Conservation (phyloP, 2,797 vertebrate species). For the Sarcophilus harrisii region DNA sequence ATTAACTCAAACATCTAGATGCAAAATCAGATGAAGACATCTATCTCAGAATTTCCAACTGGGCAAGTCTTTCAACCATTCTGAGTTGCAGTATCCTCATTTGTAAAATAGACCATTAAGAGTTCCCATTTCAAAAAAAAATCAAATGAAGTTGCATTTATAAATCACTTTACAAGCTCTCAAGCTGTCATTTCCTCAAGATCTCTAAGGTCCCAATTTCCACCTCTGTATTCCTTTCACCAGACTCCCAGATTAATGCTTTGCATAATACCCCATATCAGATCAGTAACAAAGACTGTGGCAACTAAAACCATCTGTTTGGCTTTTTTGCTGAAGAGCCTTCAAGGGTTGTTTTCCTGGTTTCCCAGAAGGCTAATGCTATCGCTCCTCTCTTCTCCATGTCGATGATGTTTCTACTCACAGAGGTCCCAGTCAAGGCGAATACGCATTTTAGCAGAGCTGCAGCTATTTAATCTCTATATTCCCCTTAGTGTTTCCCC, state of each 20-base stretch:
- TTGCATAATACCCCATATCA: neutral
- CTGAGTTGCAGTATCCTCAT: neutral
- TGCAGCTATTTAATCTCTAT: neutral
- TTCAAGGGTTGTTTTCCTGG: neutral
- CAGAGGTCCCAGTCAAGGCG: slow-evolving; percentile 3
- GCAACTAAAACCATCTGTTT: neutral
- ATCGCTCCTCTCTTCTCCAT: neutral
- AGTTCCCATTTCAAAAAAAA: neutral
- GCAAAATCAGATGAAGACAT: neutral
- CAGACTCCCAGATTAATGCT: neutral
- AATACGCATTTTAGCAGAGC: neutral
- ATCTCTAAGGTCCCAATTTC: neutral
- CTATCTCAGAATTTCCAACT: neutral
- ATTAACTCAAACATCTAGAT: too few relatives aligned
- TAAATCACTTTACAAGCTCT: neutral
- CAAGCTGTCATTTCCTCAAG: neutral
- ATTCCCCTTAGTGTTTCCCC: neutral
- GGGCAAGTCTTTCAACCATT: neutral
- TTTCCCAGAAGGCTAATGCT: slow-evolving; percentile 6
- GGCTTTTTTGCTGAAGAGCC: neutral
- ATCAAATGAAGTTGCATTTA: neutral
- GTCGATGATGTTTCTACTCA: neutral
- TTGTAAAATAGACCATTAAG: neutral
- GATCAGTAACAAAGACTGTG: neutral
- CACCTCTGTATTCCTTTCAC: neutral